Evolutionary conservation across 2,797 vertebrate species (phyloP).

Genomic region (Morelia viridis): DNA sequence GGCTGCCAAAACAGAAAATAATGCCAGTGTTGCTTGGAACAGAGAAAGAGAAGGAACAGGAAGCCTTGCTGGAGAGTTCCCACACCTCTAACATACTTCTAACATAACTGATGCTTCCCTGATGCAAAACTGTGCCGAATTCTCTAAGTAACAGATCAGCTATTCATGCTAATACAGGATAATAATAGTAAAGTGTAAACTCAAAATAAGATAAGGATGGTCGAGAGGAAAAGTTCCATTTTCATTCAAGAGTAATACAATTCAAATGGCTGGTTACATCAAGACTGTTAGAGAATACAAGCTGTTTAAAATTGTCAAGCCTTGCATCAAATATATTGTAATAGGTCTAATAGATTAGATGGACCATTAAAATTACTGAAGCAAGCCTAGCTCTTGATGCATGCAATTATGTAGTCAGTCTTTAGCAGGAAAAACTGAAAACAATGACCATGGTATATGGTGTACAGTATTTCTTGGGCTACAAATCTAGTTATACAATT

Average conservation of each 20-base stretch:
- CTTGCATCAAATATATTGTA: neutral
- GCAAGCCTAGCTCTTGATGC: neutral
- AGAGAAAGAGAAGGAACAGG: neutral
- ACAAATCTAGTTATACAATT: neutral
- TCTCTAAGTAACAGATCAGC: neutral
- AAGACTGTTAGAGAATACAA: fast-evolving
- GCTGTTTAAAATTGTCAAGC: neutral
- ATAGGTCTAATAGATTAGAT: neutral
- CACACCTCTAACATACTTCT: neutral
- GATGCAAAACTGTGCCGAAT: neutral
- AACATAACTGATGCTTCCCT: too few relatives aligned
- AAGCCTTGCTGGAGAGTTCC: neutral
- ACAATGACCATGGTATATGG: neutral
- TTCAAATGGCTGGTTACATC: fast-evolving
- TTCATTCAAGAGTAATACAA: neutral
- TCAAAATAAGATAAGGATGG: neutral
- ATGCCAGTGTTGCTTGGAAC: neutral
- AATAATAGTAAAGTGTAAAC: neutral
- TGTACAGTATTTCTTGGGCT: neutral
- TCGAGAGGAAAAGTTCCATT: neutral
- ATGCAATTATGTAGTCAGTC: neutral
- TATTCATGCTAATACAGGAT: neutral
- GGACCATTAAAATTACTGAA: neutral
- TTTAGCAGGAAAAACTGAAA: neutral
- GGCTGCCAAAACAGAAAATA: neutral